Evolutionary conservation across 2,113 vertebrate species (phyloP).

Genomic region (Paralichthys olivaceus): DNA sequence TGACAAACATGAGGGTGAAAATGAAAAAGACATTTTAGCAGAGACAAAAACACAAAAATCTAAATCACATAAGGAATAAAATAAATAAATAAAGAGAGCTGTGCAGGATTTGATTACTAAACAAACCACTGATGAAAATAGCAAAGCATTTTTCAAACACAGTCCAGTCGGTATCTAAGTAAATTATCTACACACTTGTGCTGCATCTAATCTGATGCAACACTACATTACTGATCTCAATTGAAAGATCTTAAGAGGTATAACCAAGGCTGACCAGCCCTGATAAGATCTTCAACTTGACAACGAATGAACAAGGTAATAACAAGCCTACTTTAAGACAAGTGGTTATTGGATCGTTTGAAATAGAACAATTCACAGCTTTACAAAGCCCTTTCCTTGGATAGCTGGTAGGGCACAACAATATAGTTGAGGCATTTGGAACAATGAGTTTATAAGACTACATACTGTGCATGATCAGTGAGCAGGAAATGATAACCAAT

Average conservation of each 20-base stretch:
- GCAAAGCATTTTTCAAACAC: slow-evolving; percentile 70
- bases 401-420: slow-evolving; percentile 76
- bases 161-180: slow-evolving; percentile 67
- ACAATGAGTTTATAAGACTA: slow-evolving; percentile 65
- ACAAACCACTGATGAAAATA: slow-evolving; percentile 70
- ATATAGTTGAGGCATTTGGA: slow-evolving; percentile 80
- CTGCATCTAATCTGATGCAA: slow-evolving; percentile 59
- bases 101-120: slow-evolving; percentile 62
- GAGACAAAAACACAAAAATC: slow-evolving; percentile 41
- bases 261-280: slow-evolving; percentile 59
- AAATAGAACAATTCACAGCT: slow-evolving; percentile 81
- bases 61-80: slow-evolving; percentile 54
- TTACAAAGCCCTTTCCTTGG: slow-evolving; percentile 78
- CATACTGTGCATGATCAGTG: slow-evolving; percentile 57
- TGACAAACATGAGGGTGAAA: slow-evolving; percentile 37
- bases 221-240: slow-evolving; percentile 67
- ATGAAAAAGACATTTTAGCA: slow-evolving; percentile 41
- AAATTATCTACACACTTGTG: slow-evolving; percentile 77
- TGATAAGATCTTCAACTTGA: slow-evolving; percentile 59
- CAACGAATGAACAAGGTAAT: slow-evolving; percentile 69
- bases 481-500: slow-evolving; percentile 54
- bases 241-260: slow-evolving; percentile 68
- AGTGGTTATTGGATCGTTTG: slow-evolving; percentile 76
- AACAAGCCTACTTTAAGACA: slow-evolving; percentile 81
- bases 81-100: slow-evolving; percentile 70